A percentile compares a stretch with the other conserved stretches of the same genome.
These are phyloP conservation scores for Drosophila affinis DNA, from an alignment of 2,888 invertebrate species.

Conservation along the genomic window DNA sequence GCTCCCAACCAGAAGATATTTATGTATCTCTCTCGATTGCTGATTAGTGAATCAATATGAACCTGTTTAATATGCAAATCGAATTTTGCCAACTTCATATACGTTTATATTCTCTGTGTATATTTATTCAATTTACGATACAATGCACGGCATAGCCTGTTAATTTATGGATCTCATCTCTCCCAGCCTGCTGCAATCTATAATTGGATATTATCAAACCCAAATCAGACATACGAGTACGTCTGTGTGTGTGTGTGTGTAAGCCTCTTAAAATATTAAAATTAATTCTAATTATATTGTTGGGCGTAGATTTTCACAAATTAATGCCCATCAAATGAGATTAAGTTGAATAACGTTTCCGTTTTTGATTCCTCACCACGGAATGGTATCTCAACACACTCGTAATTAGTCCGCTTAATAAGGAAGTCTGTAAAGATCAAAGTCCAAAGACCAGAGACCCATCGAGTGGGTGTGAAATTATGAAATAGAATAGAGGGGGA, in stretches of 20 bases:
- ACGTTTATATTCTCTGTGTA: slow-evolving; percentile 8
- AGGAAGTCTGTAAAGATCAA: slow-evolving; percentile 4
- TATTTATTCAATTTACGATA: slow-evolving; percentile 27
- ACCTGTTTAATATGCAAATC: slow-evolving; percentile 39
- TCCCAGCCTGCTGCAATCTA: slow-evolving; percentile 1
- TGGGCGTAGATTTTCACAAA: slow-evolving; percentile 3
- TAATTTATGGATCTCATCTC: slow-evolving; percentile 17
- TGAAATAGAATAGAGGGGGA: too few species aligned
- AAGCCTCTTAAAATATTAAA: slow-evolving; percentile 34
- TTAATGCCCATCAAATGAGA: slow-evolving; percentile 6
- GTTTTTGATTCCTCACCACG: not conserved
- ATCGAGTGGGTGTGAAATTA: not conserved
- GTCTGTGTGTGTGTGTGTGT: not conserved
- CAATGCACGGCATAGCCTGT: slow-evolving; percentile 19
- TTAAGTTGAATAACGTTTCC: slow-evolving; percentile 23
- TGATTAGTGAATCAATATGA: slow-evolving; percentile 36
- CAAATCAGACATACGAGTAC: slow-evolving; percentile 5
- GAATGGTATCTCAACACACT: not conserved
- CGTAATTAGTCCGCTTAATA: not conserved
- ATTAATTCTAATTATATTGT: slow-evolving; percentile 22
- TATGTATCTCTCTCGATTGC: slow-evolving; percentile 13
- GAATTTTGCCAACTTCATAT: slow-evolving; percentile 41
- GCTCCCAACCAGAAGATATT: slow-evolving; percentile 23
- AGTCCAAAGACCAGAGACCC: not conserved
- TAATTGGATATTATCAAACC: slow-evolving; percentile 30